These are phyloP conservation scores for Erythrocebus patas DNA, from an alignment of 2,113 vertebrate species.

Conservation along the genomic window DNA sequence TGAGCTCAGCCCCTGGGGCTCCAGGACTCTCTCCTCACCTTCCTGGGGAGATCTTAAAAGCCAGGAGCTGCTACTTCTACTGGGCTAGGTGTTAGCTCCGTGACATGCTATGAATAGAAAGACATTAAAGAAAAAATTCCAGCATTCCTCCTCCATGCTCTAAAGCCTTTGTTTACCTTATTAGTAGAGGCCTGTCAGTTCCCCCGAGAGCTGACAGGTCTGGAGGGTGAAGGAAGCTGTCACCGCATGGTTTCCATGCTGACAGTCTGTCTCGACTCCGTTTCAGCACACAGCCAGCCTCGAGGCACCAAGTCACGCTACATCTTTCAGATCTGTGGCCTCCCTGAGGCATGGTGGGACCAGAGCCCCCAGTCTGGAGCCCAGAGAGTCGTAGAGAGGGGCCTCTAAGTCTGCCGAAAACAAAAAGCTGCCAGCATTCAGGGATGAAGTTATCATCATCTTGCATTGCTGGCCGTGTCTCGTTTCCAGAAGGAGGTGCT, in stretches of 20 bases:
- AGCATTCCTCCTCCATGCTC: conserved; percentile 80
- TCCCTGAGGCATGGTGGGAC: conserved; percentile 62
- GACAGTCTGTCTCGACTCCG: conserved; percentile 76
- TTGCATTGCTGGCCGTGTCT: background rate
- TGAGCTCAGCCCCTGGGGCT: background rate
- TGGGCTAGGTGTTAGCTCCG: conserved; percentile 38
- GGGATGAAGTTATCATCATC: background rate
- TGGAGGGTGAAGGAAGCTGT: conserved; percentile 83
- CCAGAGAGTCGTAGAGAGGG: background rate
- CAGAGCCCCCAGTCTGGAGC: conserved; percentile 53
- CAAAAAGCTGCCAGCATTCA: conserved; percentile 27
- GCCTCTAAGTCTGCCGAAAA: conserved; percentile 37
- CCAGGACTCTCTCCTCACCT: conserved; percentile 19
- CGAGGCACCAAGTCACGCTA: conserved; percentile 79
- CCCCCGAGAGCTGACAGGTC: conserved; percentile 70
- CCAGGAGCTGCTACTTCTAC: conserved; percentile 64
- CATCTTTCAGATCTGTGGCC: conserved; percentile 77
- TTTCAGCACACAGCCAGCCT: conserved; percentile 78
- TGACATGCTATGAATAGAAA: conserved; percentile 82
- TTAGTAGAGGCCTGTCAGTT: conserved; percentile 81
- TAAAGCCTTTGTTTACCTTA: conserved; percentile 86
- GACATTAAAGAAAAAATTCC: conserved; percentile 84
- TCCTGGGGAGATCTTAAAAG: conserved; percentile 69
- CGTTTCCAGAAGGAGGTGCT: background rate
- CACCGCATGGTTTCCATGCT: conserved; percentile 81